Conservation (phyloP, 2,113 vertebrate genomes). For the Taxidea taxus region DNA sequence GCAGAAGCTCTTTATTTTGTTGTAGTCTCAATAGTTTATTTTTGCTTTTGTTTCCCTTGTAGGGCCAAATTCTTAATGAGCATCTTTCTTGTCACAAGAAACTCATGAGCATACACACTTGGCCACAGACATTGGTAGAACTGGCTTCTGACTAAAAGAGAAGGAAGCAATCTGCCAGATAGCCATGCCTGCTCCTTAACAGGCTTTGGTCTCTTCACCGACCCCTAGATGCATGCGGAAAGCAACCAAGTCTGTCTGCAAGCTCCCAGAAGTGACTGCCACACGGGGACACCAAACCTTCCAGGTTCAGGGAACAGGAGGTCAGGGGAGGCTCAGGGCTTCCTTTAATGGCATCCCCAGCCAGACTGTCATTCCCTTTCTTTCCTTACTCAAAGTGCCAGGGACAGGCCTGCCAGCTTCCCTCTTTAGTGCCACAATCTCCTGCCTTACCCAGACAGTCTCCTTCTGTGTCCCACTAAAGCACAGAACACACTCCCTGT, state of each 20-base stretch:
- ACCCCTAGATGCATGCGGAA: neutral
- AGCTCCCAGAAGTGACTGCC: neutral
- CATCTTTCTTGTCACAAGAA: neutral
- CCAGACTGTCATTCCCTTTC: conserved; percentile 20
- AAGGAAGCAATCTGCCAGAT: neutral
- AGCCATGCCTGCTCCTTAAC: neutral
- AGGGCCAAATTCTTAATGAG: neutral
- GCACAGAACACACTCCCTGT: conserved; percentile 15
- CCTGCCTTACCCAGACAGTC: conserved; percentile 52
- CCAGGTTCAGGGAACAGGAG: conserved; percentile 10
- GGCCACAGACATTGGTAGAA: neutral
- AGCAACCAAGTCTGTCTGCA: conserved; percentile 11
- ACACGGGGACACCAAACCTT: neutral
- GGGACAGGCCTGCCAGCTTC: conserved; percentile 37
- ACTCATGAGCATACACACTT: conserved; percentile 10
- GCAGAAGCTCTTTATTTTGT: neutral
- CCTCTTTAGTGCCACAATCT: conserved; percentile 50
- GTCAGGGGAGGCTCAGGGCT: neutral
- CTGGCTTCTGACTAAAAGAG: neutral
- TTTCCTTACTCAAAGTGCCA: conserved; percentile 49
- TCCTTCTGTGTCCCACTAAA: conserved; percentile 58
- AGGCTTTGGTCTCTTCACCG: neutral
- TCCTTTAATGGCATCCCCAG: conserved; percentile 33
- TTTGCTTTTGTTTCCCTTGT: neutral
- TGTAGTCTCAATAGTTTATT: neutral